Evolutionary conservation across 2,888 invertebrate genomes (phyloP).

Genomic region (Liopterus haemorrhoidalis): DNA sequence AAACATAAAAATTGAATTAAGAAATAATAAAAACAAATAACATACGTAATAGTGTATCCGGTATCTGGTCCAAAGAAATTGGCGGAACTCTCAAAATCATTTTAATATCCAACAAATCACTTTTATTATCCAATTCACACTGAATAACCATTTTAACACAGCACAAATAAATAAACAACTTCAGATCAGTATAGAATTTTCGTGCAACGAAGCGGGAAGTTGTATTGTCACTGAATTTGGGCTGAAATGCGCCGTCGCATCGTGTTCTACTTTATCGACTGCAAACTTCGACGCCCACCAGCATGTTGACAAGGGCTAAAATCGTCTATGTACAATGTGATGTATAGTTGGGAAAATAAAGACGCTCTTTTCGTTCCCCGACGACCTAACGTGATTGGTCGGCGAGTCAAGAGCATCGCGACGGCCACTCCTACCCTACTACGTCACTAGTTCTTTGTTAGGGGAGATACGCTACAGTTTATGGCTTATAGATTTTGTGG

Average conservation of each 20-base stretch:
- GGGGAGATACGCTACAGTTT: too few relatives aligned
- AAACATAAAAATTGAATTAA: too few relatives aligned
- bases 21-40: conserved; percentile 31
- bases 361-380: background rate
- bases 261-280: conserved; percentile 36
- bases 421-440: conserved; percentile 7
- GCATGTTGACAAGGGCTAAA: conserved; percentile 6
- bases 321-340: background rate
- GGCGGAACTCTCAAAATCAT: conserved; percentile 65
- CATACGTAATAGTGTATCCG: conserved; percentile 69
- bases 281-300: conserved; percentile 7
- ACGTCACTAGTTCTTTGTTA: too few relatives aligned
- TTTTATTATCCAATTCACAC: conserved; percentile 36
- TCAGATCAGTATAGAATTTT: conserved; percentile 5
- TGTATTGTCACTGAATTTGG: conserved; percentile 5
- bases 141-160: conserved; percentile 42
- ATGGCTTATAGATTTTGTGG: too few relatives aligned
- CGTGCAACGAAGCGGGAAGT: conserved; percentile 6
- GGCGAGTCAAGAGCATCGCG: conserved; percentile 20
- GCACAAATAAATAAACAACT: conserved; percentile 13
- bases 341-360: conserved; percentile 3
- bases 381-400: conserved; percentile 4
- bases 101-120: conserved; percentile 42
- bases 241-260: conserved; percentile 37
- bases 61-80: conserved; percentile 66